These are phyloP conservation scores for Sciaenops ocellatus DNA, from an alignment of 2,797 vertebrate genomes.

Conservation along the genomic window DNA sequence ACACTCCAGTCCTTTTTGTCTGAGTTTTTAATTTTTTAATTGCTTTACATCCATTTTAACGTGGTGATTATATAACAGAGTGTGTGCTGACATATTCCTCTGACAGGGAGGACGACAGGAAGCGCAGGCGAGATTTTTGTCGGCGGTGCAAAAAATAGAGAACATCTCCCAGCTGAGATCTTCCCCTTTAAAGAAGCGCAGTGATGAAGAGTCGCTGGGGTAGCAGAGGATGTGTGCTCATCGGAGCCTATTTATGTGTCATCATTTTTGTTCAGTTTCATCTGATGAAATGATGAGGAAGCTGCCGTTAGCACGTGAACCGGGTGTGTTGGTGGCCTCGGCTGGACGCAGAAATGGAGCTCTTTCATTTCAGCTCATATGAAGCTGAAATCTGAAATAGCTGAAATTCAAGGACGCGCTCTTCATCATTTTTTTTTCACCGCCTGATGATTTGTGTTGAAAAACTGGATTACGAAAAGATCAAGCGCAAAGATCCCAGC, in stretches of 20 bases:
- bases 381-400: conserved; percentile 34
- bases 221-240: conserved; percentile 35
- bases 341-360: neutral
- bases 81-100: neutral
- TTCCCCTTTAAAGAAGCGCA: conserved; percentile 75
- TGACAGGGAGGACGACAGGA: neutral
- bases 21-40: too few relatives aligned
- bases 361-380: neutral
- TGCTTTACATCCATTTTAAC: too few relatives aligned
- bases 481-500: neutral
- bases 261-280: neutral
- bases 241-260: conserved; percentile 17
- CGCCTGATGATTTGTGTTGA: conserved; percentile 12
- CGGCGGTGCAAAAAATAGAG: conserved; percentile 62
- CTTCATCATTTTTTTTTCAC: neutral
- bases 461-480: neutral
- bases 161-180: conserved; percentile 14
- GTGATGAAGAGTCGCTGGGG: conserved; percentile 52
- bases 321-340: neutral
- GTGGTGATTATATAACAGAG: neutral
- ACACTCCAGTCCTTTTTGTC: too few relatives aligned
- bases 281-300: neutral
- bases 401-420: conserved; percentile 60
- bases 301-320: neutral
- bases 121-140: conserved; percentile 43